phyloP scores from a whole-genome alignment of 1,140 invertebrate species.

The Dendrolimus kikuchii region DNA sequence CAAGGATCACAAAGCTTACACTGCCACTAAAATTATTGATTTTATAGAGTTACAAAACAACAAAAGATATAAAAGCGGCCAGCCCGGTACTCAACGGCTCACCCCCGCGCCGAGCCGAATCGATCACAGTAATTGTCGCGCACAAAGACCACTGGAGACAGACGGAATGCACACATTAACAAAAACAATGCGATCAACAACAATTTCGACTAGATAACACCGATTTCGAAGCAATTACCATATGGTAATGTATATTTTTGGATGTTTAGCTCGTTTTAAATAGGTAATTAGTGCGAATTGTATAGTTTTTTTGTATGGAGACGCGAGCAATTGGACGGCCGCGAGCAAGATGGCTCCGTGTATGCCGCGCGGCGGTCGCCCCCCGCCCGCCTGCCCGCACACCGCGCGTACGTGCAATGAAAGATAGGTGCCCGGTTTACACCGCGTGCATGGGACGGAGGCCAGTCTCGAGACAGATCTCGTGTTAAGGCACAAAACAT shows the following conservation, averaged over 20 bases:
- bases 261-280: constrained; percentile 46
- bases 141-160: constrained; percentile 62
- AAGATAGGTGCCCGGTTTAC: constrained; percentile 63
- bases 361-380: constrained; percentile 55
- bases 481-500: not conserved
- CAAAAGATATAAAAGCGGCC: constrained; percentile 68
- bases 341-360: constrained; percentile 67
- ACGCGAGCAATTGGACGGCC: constrained; percentile 62
- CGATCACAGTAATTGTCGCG: constrained; percentile 70
- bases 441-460: constrained; percentile 28
- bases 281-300: constrained; percentile 65
- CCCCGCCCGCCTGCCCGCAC: constrained; percentile 48
- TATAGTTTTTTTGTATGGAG: constrained; percentile 53
- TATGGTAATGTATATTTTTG: constrained; percentile 37
- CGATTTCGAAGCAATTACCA: constrained; percentile 22
- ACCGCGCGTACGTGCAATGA: constrained; percentile 66
- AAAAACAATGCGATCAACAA: constrained; percentile 54
- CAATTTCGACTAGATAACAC: constrained; percentile 25
- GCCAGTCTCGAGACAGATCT: constrained; percentile 40
- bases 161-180: constrained; percentile 51
- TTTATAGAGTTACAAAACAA: constrained; percentile 66
- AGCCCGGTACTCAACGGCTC: constrained; percentile 25
- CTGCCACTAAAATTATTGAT: constrained; percentile 69
- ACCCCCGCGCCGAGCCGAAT: constrained; percentile 60
- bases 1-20: constrained; percentile 25